A percentile compares a stretch with the other conserved stretches of the same genome.
phyloP scores from a whole-genome alignment of 2,113 vertebrate species.

The Oreochromis aureus region DNA sequence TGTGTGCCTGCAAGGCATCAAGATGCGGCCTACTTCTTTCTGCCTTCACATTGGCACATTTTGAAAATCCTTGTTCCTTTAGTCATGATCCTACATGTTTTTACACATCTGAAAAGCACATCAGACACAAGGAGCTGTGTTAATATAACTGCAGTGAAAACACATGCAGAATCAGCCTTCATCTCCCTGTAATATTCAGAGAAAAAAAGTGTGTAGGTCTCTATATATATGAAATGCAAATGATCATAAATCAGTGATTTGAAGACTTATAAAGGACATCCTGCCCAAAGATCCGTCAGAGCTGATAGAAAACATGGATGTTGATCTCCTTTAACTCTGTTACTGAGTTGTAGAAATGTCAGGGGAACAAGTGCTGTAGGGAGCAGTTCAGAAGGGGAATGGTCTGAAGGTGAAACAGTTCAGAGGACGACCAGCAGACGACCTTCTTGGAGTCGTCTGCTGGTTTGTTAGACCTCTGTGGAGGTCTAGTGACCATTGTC shows the following conservation, averaged over 20 bases:
- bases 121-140: background rate
- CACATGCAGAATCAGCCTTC: background rate
- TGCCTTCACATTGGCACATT: background rate
- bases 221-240: background rate
- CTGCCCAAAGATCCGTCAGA: background rate
- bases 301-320: background rate
- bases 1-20: background rate
- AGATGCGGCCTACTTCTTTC: background rate
- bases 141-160: background rate
- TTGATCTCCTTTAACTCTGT: background rate
- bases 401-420: background rate
- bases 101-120: background rate
- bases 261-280: background rate
- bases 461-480: background rate
- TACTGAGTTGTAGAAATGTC: background rate
- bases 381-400: background rate
- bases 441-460: rapidly evolving
- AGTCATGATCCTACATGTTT: rapidly evolving
- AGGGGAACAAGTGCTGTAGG: rapidly evolving
- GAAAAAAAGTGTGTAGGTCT: too few relatives aligned
- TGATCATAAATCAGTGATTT: background rate
- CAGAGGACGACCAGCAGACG: rapidly evolving
- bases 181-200: too few relatives aligned
- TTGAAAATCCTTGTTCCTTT: background rate
- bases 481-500: background rate